A percentile compares a stretch with the other conserved stretches of the same genome.
phyloP scores from a whole-genome alignment of 2,797 vertebrate species.

The Diglossa cyanea region DNA sequence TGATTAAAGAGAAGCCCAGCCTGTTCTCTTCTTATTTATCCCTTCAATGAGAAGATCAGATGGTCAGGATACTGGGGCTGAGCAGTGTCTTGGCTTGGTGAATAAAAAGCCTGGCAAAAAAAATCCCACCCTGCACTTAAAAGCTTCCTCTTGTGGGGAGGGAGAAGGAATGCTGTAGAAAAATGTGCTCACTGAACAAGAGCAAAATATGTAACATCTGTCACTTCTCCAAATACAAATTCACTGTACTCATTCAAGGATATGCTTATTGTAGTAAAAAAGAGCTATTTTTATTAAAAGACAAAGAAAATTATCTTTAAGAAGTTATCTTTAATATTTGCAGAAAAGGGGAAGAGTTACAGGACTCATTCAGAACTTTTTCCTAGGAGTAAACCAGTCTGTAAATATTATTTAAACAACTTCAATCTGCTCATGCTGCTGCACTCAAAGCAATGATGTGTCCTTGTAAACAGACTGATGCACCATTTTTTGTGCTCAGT shows the following conservation, averaged over 20 bases:
- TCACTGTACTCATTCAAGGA: neutral
- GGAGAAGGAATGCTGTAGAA: neutral
- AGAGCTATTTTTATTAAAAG: neutral
- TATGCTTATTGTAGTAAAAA: neutral
- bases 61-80: neutral
- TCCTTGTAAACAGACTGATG: neutral
- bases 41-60: neutral
- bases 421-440: neutral
- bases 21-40: neutral
- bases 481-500: neutral
- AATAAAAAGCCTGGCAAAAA: neutral
- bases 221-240: neutral
- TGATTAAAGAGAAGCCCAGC: neutral
- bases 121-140: neutral
- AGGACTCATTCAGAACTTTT: neutral
- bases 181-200: neutral
- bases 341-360: neutral
- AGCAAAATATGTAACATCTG: neutral
- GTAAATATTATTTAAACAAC: neutral
- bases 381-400: neutral
- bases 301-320: neutral
- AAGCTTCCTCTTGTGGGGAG: neutral
- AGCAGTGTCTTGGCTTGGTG: neutral
- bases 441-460: neutral
- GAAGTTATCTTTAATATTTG: neutral